Conservation (phyloP, 2,888 invertebrate genomes). For the Chironomus riparius region DNA sequence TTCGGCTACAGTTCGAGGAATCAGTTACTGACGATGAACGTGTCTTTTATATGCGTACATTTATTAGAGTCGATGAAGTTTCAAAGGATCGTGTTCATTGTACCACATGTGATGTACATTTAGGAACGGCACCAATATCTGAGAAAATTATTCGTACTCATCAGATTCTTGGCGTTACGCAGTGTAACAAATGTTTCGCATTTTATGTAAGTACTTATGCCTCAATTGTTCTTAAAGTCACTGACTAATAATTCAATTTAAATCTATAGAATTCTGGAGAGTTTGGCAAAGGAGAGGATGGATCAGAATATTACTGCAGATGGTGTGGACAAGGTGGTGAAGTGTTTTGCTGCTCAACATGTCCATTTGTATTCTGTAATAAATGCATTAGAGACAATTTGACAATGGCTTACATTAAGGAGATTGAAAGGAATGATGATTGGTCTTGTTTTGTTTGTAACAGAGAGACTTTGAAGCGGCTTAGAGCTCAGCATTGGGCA, state of each 20-base stretch:
- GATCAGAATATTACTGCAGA: slow-evolving; percentile 70
- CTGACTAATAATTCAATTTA: too few relatives aligned
- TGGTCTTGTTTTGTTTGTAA: slow-evolving; percentile 74
- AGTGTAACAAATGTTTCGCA: slow-evolving; percentile 62
- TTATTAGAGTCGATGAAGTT: slow-evolving; percentile 51
- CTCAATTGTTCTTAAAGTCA: too few relatives aligned
- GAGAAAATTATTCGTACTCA: slow-evolving; percentile 59
- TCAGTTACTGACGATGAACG: slow-evolving; percentile 48
- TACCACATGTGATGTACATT: slow-evolving; percentile 63
- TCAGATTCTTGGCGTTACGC: slow-evolving; percentile 61
- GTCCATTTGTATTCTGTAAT: slow-evolving; percentile 66
- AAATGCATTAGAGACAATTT: slow-evolving; percentile 68
- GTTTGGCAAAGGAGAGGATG: slow-evolving; percentile 75
- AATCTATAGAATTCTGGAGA: slow-evolving; percentile 46
- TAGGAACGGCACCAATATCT: slow-evolving; percentile 59
- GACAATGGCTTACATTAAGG: slow-evolving; percentile 52
- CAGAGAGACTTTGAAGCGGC: slow-evolving; percentile 53
- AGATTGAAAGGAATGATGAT: slow-evolving; percentile 66
- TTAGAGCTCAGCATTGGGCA: slow-evolving; percentile 63
- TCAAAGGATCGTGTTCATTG: slow-evolving; percentile 58
- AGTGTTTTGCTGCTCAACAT: slow-evolving; percentile 69
- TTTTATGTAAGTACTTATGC: slow-evolving; percentile 57
- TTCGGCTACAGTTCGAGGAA: slow-evolving; percentile 45
- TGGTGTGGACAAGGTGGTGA: slow-evolving; percentile 77
- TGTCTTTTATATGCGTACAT: slow-evolving; percentile 45